These are phyloP conservation scores for Penaeus vannamei DNA, from an alignment of 1,140 invertebrate genomes.

Conservation along the genomic window DNA sequence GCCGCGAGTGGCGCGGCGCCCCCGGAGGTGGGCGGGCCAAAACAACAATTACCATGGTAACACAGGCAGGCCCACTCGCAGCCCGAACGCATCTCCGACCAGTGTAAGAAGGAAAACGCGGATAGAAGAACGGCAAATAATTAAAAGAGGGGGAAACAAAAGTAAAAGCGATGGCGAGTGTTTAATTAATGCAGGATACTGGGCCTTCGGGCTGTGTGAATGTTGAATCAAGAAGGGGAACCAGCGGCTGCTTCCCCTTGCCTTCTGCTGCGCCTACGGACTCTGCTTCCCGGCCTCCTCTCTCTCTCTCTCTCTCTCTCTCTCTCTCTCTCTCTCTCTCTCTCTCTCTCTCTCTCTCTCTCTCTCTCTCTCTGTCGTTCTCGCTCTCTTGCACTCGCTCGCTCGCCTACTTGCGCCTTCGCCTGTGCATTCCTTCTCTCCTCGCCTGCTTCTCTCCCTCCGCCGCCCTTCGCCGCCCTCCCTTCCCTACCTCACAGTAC, in stretches of 20 bases:
- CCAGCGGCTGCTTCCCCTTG: background rate
- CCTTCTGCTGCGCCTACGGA: background rate
- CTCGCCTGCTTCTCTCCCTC: background rate
- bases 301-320: background rate
- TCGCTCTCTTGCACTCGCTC: background rate
- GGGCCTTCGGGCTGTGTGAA: constrained; percentile 36
- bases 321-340: constrained; percentile 5
- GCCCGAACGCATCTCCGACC: too few species aligned
- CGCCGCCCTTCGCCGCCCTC: too few species aligned
- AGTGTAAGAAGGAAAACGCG: background rate
- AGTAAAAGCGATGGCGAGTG: constrained; percentile 25
- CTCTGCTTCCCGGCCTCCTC: background rate
- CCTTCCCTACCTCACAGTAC: too few species aligned
- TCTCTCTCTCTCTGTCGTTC: background rate
- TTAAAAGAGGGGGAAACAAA: background rate
- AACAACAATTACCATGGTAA: too few species aligned
- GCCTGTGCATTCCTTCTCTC: background rate
- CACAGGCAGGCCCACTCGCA: too few species aligned
- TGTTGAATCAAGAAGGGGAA: constrained; percentile 54
- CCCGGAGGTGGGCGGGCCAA: too few species aligned
- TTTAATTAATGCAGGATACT: constrained; percentile 23
- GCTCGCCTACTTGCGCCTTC: background rate
- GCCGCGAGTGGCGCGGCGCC: too few species aligned
- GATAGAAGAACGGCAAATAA: constrained; percentile 4
- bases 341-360: background rate